These are phyloP conservation scores for Bombus impatiens DNA, from an alignment of 1,140 invertebrate species.

Conservation along the genomic window DNA sequence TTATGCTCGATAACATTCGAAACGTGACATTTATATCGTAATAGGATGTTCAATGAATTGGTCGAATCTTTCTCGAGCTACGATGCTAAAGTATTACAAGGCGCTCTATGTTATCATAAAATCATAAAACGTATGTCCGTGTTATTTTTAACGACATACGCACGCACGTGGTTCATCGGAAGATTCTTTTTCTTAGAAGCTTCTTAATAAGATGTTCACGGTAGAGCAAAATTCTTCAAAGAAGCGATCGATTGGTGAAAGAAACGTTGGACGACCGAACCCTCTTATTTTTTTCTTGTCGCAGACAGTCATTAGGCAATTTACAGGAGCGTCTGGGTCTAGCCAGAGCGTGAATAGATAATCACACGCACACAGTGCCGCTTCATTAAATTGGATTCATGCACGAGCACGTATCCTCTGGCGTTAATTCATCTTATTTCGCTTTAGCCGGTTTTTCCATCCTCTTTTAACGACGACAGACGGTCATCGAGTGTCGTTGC, in stretches of 20 bases:
- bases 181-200: not conserved
- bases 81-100: no score
- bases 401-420: conserved; percentile 28
- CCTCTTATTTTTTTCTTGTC: not conserved
- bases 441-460: not conserved
- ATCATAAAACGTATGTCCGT: not conserved
- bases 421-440: conserved; percentile 41
- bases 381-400: conserved; percentile 51
- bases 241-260: not conserved
- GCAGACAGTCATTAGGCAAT: conserved; percentile 24
- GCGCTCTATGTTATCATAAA: not conserved
- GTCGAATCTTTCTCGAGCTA: no score
- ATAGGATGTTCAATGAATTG: no score
- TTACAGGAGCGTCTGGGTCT: not conserved
- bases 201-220: not conserved
- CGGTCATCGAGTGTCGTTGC: conserved; percentile 26
- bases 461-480: conserved; percentile 36
- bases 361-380: conserved; percentile 35
- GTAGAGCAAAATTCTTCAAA: not conserved
- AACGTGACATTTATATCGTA: no score
- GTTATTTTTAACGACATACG: not conserved
- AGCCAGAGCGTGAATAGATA: conserved; percentile 48
- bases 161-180: not conserved
- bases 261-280: no score
- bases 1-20: no score